Evolutionary conservation across 2,113 vertebrate species (phyloP).

Genomic region (Cygnus buccinator): DNA sequence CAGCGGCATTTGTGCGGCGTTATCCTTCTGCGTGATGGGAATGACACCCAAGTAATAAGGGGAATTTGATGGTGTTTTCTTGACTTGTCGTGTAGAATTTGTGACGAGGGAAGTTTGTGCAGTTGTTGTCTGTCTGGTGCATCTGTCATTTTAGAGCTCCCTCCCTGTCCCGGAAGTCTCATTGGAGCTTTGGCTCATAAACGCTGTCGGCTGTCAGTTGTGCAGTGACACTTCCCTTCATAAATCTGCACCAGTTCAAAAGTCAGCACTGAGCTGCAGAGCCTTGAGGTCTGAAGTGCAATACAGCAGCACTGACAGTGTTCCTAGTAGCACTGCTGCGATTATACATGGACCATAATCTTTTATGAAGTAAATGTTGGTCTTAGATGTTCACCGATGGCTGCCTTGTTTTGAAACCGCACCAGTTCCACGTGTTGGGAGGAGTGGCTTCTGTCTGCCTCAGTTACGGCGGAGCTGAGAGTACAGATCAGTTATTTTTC

Average conservation of each 20-base stretch:
- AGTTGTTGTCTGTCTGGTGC: neutral
- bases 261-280: neutral
- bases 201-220: neutral
- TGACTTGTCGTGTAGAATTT: fast-evolving
- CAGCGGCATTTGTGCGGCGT: fast-evolving
- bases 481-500: neutral
- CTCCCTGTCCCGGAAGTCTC: neutral
- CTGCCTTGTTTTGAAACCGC: neutral
- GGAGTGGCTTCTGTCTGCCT: neutral
- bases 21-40: neutral
- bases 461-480: neutral
- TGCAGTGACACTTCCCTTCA: neutral
- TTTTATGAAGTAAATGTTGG: neutral
- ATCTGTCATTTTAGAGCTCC: neutral
- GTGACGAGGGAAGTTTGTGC: neutral
- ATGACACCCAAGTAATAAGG: neutral
- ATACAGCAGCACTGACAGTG: neutral
- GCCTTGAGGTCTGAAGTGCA: neutral
- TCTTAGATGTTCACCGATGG: neutral
- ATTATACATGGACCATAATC: neutral
- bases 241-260: neutral
- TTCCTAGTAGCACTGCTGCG: neutral
- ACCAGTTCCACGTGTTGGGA: neutral
- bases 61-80: neutral
- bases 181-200: neutral